Evolutionary conservation across 2,888 invertebrate species (phyloP), one percentile per base, ranked within the genome.

Genomic region (Synergus itoensis): DNA sequence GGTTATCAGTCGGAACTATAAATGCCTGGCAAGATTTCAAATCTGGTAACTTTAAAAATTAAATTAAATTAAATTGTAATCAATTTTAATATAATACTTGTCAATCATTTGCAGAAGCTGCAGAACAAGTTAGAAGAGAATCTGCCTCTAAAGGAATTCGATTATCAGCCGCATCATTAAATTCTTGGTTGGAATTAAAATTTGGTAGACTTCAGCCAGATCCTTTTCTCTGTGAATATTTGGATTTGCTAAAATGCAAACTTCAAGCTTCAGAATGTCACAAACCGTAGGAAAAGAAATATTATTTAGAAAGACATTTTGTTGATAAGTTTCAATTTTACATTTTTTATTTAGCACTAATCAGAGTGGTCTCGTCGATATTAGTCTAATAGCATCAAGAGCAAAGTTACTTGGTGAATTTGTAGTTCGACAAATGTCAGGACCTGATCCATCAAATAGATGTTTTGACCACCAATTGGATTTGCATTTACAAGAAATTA

Each of bases 371-470:
- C 48, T 87, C 21, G 80, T 86, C 18, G 83, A 90, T 43, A 78
- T 88, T 3, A 83, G 80, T 14, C 85, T 80, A 60, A 85, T 90
- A 18, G 84, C 77, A 0, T 78, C 82, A 3, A 88, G 91, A 14
- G 88, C 89, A 1, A 87, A 81, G 36, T 83, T 89, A 18, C 83
- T 92, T 11, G 91, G 87, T 0, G 83, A 84, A 65, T 92, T 92
- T 79, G 91, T 92, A 7, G 88, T 86, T 7, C 87, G 88, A 28
- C 90, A 91, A 82, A 84, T 92, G 87, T 88, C 90, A 0, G 91
- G 90, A 0, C 80, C 84, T 0, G 88, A 87, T 67, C 84, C 87
- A 0, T 62, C 81, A 3, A 79, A 73, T 45, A 65, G 64, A 0
- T 90, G 90, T 79, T 77, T 90, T 40, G 86, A 88, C 40, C 89